Base-by-base conservation (phyloP, 1,140 invertebrate genomes). In the Panulirus ornatus region DNA sequence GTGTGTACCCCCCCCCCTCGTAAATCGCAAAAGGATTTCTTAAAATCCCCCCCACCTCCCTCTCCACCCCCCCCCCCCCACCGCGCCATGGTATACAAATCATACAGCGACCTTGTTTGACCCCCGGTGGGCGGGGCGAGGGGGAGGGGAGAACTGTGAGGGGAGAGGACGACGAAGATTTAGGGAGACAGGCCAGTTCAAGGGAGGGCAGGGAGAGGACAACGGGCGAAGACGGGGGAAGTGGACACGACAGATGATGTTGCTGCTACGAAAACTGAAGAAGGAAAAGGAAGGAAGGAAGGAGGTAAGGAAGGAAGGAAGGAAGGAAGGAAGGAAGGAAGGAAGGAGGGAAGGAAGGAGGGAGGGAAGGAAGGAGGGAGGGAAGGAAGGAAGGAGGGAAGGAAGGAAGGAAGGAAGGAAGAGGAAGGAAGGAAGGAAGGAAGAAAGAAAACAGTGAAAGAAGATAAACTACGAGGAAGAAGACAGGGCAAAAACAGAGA, bases 51-150 rank as follows among this genome's bases (percentile, higher is more conserved):
- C n/a, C n/a, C n/a, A n/a, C n/a, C n/a, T n/a, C n/a, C n/a, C n/a
- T n/a, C n/a, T n/a, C n/a, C n/a, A n/a, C n/a, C n/a, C n/a, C n/a
- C n/a, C n/a, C n/a, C n/a, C n/a, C n/a, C n/a, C n/a, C n/a, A n/a
- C n/a, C n/a, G n/a, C n/a, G n/a, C n/a, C n/a, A n/a, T n/a, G n/a
- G n/a, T n/a, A n/a, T n/a, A n/a, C n/a, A n/a, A n/a, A n/a, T n/a
- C n/a, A n/a, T n/a, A n/a, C n/a, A n/a, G n/a, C n/a, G n/a, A n/a
- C n/a, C n/a, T n/a, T n/a, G n/a, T n/a, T n/a, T n/a, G n/a, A n/a
- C n/a, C n/a, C n/a, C n/a, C n/a, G n/a, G n/a, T n/a, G n/a, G n/a
- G 38, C 22, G 38, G 73, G 38, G 73, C 8, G 73, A 76, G 73
- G 38, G 40, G 40, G 38, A 42, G 30, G 76, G 44, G 14, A 44